Percentiles rank a stretch among this genome's conserved stretches.
These are phyloP conservation scores for Chirona hameri DNA, from an alignment of 2,888 invertebrate genomes.

Conservation along the genomic window DNA sequence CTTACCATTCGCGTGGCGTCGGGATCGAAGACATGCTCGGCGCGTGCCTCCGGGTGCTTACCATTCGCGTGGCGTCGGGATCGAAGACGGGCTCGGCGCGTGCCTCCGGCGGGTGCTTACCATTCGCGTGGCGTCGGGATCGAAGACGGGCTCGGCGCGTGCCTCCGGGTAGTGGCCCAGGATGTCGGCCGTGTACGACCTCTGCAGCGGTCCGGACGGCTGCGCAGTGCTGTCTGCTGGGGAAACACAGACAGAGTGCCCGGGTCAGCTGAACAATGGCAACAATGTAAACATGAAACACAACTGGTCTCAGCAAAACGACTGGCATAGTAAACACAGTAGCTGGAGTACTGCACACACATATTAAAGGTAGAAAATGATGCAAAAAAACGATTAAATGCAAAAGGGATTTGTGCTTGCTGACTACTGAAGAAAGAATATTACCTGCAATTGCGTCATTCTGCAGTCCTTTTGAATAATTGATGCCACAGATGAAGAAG, in stretches of 20 bases:
- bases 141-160: slow-evolving; percentile 65
- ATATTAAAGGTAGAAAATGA: neutral
- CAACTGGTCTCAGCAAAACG: too few relatives aligned
- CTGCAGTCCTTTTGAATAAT: slow-evolving; percentile 3
- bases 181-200: slow-evolving; percentile 90
- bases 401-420: neutral
- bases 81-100: neutral
- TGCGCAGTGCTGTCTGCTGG: slow-evolving; percentile 34
- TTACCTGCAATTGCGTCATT: slow-evolving; percentile 5
- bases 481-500: slow-evolving; percentile 2
- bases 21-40: slow-evolving; percentile 69
- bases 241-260: neutral
- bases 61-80: too few relatives aligned
- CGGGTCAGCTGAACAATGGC: neutral
- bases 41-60: slow-evolving; percentile 85
- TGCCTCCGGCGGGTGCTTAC: slow-evolving; percentile 55
- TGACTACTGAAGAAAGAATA: neutral
- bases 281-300: too few relatives aligned
- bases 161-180: slow-evolving; percentile 92
- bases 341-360: neutral
- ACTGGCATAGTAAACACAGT: too few relatives aligned
- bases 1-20: slow-evolving; percentile 95
- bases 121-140: slow-evolving; percentile 94
- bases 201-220: slow-evolving; percentile 75
- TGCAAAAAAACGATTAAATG: neutral